phyloP scores from a whole-genome alignment of 2,113 vertebrate genomes.

The Zosterops japonicus region DNA sequence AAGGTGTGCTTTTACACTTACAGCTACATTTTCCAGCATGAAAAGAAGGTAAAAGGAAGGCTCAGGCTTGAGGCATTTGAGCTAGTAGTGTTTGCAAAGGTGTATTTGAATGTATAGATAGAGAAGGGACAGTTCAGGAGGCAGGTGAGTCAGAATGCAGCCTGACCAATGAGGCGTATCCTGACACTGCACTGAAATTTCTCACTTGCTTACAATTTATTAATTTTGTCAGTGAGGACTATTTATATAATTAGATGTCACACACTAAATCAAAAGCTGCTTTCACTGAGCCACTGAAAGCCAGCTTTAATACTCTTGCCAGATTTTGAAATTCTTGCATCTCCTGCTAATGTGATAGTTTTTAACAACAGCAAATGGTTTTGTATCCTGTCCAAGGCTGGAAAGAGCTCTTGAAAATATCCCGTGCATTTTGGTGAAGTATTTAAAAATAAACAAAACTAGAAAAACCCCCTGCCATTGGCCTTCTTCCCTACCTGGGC shows the following conservation, averaged over 20 bases:
- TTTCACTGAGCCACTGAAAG: not conserved
- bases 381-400: not conserved
- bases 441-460: not conserved
- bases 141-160: not conserved
- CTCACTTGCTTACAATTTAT: not conserved
- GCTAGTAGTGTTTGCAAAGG: not conserved
- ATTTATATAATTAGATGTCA: not conserved
- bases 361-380: not conserved
- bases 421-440: not conserved
- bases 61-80: not conserved
- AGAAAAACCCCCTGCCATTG: not conserved
- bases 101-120: not conserved
- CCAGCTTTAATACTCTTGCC: not conserved
- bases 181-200: not conserved
- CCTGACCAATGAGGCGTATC: not conserved
- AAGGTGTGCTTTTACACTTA: not conserved
- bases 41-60: not conserved
- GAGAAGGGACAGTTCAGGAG: not conserved
- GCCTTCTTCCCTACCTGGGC: not conserved
- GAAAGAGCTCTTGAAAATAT: not conserved
- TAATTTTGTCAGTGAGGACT: not conserved
- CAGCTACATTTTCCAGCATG: not conserved
- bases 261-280: not conserved
- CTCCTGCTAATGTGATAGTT: not conserved
- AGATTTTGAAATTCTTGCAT: not conserved